phyloP scores from a whole-genome alignment of 2,113 vertebrate species.

The Podarcis muralis region DNA sequence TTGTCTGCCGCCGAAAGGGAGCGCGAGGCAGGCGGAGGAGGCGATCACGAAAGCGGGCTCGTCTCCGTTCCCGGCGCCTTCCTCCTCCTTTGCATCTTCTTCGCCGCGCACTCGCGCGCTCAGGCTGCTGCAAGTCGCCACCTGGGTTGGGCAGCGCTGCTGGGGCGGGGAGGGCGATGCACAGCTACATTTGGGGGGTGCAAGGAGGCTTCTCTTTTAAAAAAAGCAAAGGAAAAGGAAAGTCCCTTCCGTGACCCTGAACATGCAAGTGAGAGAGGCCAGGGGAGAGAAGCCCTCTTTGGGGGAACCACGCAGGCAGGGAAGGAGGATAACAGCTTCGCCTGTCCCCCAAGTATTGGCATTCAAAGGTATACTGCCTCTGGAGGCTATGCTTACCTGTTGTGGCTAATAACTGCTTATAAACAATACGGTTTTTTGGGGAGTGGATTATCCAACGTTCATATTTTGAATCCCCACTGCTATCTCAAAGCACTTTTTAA shows the following conservation, averaged over 20 bases:
- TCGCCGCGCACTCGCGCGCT: background rate
- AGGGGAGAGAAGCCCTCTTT: background rate
- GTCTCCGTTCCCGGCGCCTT: conserved; percentile 34
- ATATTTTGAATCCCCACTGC: background rate
- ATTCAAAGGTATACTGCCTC: background rate
- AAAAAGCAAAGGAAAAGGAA: background rate
- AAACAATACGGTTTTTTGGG: too few relatives aligned
- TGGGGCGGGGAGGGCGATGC: background rate
- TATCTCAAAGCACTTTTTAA: background rate
- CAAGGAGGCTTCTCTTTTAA: background rate
- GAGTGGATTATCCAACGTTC: background rate
- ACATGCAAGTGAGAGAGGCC: background rate
- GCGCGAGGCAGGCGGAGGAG: conserved; percentile 36
- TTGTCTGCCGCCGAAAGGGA: conserved; percentile 56
- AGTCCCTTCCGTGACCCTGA: background rate
- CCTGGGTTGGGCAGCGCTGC: conserved; percentile 20
- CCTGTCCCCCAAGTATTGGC: background rate
- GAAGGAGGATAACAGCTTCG: background rate
- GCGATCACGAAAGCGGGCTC: conserved; percentile 54
- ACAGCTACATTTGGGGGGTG: background rate
- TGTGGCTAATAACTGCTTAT: background rate
- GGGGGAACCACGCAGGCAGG: background rate
- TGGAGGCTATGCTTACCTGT: background rate
- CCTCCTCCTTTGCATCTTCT: conserved; percentile 17
- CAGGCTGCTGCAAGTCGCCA: conserved; percentile 16